Evolutionary conservation across 2,113 vertebrate species (phyloP).

Genomic region (Puffinus mauretanicus): DNA sequence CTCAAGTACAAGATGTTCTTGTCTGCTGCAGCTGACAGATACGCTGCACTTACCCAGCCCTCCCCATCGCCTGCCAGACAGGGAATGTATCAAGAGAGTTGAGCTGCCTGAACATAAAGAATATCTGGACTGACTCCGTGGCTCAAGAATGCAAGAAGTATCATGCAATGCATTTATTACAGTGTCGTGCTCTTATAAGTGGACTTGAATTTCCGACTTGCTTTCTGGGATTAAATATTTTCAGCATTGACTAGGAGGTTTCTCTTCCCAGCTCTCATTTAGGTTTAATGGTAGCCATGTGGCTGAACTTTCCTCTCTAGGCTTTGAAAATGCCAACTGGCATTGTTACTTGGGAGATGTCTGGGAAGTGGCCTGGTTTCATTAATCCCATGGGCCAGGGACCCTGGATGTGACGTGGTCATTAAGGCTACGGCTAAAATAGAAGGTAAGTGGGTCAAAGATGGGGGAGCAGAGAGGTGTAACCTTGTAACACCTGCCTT

Average conservation of each 20-base stretch:
- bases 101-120: background rate
- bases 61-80: background rate
- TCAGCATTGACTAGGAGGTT: background rate
- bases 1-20: slow-evolving; percentile 63
- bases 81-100: background rate
- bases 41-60: background rate
- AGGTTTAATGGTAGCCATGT: background rate
- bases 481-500: background rate
- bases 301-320: background rate
- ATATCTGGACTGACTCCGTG: background rate
- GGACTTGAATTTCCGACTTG: background rate
- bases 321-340: background rate
- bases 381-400: background rate
- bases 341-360: background rate
- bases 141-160: background rate
- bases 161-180: background rate
- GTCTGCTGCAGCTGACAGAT: slow-evolving; percentile 36
- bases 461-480: background rate
- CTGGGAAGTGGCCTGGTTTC: background rate
- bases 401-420: background rate
- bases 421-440: background rate
- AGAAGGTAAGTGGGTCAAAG: background rate
- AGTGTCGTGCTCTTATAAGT: background rate
- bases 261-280: background rate
- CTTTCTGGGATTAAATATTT: background rate